phyloP scores from a whole-genome alignment of 1,140 invertebrate genomes.

The Bacillus rossius region DNA sequence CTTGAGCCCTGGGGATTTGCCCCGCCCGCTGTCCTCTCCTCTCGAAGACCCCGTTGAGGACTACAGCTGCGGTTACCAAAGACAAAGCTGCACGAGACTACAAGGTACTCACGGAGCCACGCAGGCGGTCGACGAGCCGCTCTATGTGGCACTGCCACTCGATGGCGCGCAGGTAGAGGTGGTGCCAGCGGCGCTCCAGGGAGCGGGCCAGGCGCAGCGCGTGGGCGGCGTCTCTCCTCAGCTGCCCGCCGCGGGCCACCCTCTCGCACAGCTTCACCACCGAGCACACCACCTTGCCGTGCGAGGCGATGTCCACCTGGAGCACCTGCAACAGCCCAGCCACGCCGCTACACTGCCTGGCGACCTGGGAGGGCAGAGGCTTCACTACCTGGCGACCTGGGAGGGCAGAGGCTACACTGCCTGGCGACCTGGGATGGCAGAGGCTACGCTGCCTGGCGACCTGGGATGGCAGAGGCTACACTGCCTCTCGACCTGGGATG shows the following conservation, averaged over 20 bases:
- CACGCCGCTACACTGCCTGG: not conserved
- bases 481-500: no score
- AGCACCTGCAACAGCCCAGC: slow-evolving; percentile 57
- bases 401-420: not conserved
- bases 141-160: slow-evolving; percentile 86
- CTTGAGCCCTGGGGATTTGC: no score
- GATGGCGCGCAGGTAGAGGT: slow-evolving; percentile 76
- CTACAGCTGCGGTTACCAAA: no score
- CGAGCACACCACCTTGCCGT: slow-evolving; percentile 73
- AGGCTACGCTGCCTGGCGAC: no score
- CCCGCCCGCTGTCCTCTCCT: no score
- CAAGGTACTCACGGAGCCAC: not conserved
- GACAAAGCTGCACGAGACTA: no score
- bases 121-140: slow-evolving; percentile 41
- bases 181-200: slow-evolving; percentile 80
- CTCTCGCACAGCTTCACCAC: slow-evolving; percentile 61
- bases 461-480: no score
- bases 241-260: slow-evolving; percentile 24
- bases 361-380: not conserved
- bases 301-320: slow-evolving; percentile 77
- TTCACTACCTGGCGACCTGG: not conserved
- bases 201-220: slow-evolving; percentile 43
- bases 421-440: no score
- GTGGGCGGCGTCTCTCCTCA: slow-evolving; percentile 2
- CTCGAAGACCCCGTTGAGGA: no score